Conservation (phyloP, 2,113 vertebrate genomes). For the Pachypanchax playfairii region DNA sequence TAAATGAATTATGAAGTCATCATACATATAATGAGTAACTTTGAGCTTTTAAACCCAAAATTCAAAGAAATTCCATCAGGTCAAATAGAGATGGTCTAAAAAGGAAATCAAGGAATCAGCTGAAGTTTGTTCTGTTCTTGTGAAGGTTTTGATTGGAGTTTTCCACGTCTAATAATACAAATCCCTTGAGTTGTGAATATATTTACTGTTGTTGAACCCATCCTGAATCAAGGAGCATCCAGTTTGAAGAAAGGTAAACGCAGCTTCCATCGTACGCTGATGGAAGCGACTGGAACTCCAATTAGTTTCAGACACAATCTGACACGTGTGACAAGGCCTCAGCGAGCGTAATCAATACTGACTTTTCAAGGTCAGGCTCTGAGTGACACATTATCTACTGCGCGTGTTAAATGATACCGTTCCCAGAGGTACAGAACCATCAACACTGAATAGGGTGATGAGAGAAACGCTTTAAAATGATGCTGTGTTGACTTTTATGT, state of each 20-base stretch:
- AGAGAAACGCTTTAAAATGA: not conserved
- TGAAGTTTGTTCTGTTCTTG: no score
- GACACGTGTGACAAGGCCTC: constrained; percentile 8
- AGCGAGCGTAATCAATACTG: constrained; percentile 9
- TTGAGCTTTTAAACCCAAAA: no score
- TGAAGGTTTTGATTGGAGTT: no score
- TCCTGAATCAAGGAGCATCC: not conserved
- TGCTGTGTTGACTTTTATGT: constrained; percentile 1
- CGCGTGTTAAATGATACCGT: constrained; percentile 14
- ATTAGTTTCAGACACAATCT: constrained; percentile 3
- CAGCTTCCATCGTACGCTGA: not conserved
- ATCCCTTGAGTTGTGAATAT: not conserved
- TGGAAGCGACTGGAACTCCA: constrained; percentile 4
- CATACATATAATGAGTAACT: no score
- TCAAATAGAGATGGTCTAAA: no score
- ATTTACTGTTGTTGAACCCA: not conserved
- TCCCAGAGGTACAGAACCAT: constrained; percentile 1
- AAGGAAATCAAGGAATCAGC: no score
- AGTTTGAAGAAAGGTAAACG: not conserved
- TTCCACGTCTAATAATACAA: not conserved
- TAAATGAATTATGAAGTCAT: no score
- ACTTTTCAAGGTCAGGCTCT: constrained; percentile 13
- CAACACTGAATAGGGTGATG: constrained; percentile 1
- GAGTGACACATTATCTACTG: constrained; percentile 9
- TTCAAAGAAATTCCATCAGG: no score